Evolutionary conservation across 2,797 vertebrate genomes (phyloP), one percentile per base, ranked within the genome.

Genomic region (Graptemys geographica): DNA sequence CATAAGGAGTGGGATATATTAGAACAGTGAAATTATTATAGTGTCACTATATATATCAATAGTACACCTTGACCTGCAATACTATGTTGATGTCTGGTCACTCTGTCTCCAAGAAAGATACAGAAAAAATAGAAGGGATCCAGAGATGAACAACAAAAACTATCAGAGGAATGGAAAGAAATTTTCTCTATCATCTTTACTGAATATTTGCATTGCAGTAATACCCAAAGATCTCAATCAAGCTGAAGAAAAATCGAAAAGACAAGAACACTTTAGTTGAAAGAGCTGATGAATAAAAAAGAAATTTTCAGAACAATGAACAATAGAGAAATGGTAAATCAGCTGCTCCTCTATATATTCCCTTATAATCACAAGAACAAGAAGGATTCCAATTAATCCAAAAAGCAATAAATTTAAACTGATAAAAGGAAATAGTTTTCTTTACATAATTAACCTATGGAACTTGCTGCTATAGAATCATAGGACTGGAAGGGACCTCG

Each of bases 241-340:
- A 74, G 4, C 55, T 21, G 41, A 87, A 2, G 8, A 87, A 92
- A 93, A 28, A 33, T 47, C 55, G 2, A 6, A 79, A 82, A 51
- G 0, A 16, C 74, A 53, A 55, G 3, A 92, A 83, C 0, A 44
- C 12, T 3, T 85, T 11, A 86, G 12, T 0, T 69, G 19, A 72
- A 69, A 72, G n/a, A 23, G 65, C n/a, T 11, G 19, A 78, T 47
- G 7, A 49, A 47, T 8, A 78, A 78, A 25, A 47, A 78, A 28
- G 5, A 78, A 47, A 11, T 47, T 44, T 44, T 47, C 44, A 78
- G 27, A 78, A 78, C 0, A 89, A 11, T 57, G 79, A 93, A 74
- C 37, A 2, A 5, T 19, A 79, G 84, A 79, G 51, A 79, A 11
- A 6, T 83, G 0, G 2, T 0, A 0, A 16, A 33, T 52, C 62